Conservation (phyloP, 2,113 vertebrate genomes). For the Erythrolamprus reginae region DNA sequence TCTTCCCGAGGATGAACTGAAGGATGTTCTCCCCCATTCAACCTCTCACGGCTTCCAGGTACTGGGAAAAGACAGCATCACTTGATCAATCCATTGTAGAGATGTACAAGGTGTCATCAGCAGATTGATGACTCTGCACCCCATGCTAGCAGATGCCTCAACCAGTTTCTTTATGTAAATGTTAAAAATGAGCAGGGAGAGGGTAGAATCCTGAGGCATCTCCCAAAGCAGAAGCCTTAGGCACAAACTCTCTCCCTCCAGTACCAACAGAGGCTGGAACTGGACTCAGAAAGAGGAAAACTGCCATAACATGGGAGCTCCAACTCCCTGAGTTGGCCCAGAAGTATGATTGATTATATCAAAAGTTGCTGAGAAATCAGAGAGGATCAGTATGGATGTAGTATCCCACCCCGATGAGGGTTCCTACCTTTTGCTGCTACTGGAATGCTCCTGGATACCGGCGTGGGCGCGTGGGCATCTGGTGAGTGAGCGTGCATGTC, state of each 20-base stretch:
- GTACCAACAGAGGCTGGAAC: background rate
- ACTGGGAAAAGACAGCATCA: background rate
- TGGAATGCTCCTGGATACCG: too few species aligned
- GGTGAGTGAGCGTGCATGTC: too few species aligned
- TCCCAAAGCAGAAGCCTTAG: background rate
- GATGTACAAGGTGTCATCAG: background rate
- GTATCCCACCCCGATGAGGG: background rate
- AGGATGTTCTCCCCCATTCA: background rate
- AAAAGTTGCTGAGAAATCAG: background rate
- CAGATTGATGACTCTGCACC: background rate
- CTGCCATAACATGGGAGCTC: background rate
- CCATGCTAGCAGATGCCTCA: background rate
- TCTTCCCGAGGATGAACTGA: background rate
- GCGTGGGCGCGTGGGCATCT: too few species aligned
- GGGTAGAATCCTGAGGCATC: background rate
- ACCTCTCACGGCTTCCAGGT: background rate
- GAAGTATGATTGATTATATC: background rate
- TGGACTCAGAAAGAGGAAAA: background rate
- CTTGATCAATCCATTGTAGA: background rate
- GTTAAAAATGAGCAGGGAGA: background rate
- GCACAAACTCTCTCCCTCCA: background rate
- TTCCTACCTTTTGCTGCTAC: too few species aligned
- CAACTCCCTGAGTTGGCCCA: background rate
- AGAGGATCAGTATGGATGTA: background rate
- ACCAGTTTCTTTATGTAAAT: background rate